phyloP scores from a whole-genome alignment of 2,797 vertebrate species.

The Gymnopithys bicolor region DNA sequence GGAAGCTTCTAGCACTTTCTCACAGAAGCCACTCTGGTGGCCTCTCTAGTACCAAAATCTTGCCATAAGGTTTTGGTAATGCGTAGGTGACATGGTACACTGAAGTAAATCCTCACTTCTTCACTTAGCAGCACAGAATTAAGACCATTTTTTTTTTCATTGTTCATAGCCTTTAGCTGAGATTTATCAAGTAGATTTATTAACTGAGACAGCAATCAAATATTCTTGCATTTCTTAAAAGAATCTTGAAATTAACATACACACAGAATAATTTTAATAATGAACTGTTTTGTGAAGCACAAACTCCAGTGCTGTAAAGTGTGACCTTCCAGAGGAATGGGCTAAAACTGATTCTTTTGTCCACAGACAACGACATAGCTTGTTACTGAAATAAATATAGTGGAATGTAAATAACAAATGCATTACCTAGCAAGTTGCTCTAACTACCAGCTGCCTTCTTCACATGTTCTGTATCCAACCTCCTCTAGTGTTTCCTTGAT shows the following conservation, averaged over 20 bases:
- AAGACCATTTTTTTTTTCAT: not conserved
- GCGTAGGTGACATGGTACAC: not conserved
- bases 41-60: not conserved
- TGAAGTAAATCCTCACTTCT: not conserved
- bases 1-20: not conserved
- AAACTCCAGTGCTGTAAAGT: not conserved
- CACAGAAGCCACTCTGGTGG: not conserved
- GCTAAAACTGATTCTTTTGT: not conserved
- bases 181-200: not conserved
- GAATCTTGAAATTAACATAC: not conserved
- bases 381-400: not conserved
- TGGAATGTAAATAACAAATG: not conserved
- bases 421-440: not conserved
- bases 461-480: not conserved
- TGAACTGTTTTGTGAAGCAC: not conserved
- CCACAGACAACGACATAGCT: not conserved
- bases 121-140: not conserved
- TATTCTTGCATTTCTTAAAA: not conserved
- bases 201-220: not conserved
- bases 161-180: not conserved
- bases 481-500: not conserved
- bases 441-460: not conserved
- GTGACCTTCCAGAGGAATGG: not conserved
- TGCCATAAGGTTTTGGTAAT: not conserved
- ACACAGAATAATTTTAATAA: not conserved